phyloP scores from a whole-genome alignment of 1,140 invertebrate genomes.

The Drosophila biarmipes region DNA sequence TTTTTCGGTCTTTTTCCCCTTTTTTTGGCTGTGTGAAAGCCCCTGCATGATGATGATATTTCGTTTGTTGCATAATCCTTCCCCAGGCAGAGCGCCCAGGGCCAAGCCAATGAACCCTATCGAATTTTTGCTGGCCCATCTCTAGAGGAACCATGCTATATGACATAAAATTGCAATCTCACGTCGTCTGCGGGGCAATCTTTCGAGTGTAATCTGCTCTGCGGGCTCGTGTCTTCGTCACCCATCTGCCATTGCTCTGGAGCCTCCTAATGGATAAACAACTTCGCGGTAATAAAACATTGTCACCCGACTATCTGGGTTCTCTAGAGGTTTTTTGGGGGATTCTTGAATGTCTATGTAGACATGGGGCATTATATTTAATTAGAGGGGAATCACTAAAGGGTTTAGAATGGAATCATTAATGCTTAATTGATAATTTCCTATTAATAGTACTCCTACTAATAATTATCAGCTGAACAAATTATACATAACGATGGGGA shows the following conservation, averaged over 20 bases:
- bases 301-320: slow-evolving; percentile 13
- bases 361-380: not conserved
- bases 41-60: slow-evolving; percentile 72
- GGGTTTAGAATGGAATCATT: not conserved
- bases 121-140: slow-evolving; percentile 39
- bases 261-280: slow-evolving; percentile 54
- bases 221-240: slow-evolving; percentile 16
- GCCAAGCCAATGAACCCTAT: slow-evolving; percentile 69
- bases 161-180: slow-evolving; percentile 75
- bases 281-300: slow-evolving; percentile 60
- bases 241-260: slow-evolving; percentile 27
- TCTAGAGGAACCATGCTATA: slow-evolving; percentile 28
- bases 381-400: not conserved
- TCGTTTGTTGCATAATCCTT: slow-evolving; percentile 80
- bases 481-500: not conserved
- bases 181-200: slow-evolving; percentile 62
- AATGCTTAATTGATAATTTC: not conserved
- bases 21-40: slow-evolving; percentile 51
- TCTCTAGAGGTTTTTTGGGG: slow-evolving; percentile 2
- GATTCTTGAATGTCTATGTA: not conserved
- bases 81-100: slow-evolving; percentile 16
- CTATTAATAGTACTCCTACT: not conserved
- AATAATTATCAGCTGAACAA: not conserved
- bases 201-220: slow-evolving; percentile 69
- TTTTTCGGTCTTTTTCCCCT: not conserved